Evolutionary conservation across 1,140 invertebrate species (phyloP).

Genomic region (Nephotettix cincticeps): DNA sequence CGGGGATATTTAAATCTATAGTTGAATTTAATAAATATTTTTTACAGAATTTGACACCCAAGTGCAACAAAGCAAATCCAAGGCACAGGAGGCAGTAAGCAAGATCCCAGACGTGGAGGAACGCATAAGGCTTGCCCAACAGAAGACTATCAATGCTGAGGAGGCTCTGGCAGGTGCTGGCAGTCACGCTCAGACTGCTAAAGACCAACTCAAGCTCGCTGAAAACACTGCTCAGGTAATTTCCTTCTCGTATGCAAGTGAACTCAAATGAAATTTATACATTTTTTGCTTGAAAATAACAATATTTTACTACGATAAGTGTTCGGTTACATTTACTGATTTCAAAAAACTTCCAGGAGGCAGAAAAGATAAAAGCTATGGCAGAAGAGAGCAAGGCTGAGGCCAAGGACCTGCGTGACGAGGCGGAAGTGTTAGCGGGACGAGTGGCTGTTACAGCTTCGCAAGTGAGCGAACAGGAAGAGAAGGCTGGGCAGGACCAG

Average conservation of each 20-base stretch:
- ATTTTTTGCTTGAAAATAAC: too few species aligned
- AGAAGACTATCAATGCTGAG: slow-evolving; percentile 55
- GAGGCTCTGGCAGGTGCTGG: slow-evolving; percentile 68
- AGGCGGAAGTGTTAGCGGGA: slow-evolving; percentile 70
- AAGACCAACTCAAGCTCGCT: slow-evolving; percentile 66
- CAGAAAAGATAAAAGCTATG: slow-evolving; percentile 71
- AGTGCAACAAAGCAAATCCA: slow-evolving; percentile 68
- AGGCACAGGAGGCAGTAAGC: slow-evolving; percentile 67
- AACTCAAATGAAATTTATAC: too few species aligned
- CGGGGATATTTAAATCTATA: too few species aligned
- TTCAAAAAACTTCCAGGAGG: slow-evolving; percentile 61
- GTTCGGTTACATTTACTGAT: too few species aligned
- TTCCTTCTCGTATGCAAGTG: too few species aligned
- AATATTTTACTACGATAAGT: too few species aligned
- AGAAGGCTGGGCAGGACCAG: slow-evolving; percentile 71
- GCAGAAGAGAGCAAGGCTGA: slow-evolving; percentile 73
- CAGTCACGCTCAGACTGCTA: slow-evolving; percentile 74
- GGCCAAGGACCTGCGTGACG: slow-evolving; percentile 70
- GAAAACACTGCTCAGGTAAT: slow-evolving; percentile 70
- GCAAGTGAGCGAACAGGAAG: slow-evolving; percentile 68
- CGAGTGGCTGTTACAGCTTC: slow-evolving; percentile 70
- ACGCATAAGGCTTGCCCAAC: slow-evolving; percentile 63
- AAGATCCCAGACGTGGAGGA: slow-evolving; percentile 57
- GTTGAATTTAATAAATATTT: too few species aligned
- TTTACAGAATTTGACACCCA: slow-evolving; percentile 83